These are phyloP conservation scores for Spatulosminthurus flaviceps DNA, from an alignment of 2,888 invertebrate species.

Conservation along the genomic window DNA sequence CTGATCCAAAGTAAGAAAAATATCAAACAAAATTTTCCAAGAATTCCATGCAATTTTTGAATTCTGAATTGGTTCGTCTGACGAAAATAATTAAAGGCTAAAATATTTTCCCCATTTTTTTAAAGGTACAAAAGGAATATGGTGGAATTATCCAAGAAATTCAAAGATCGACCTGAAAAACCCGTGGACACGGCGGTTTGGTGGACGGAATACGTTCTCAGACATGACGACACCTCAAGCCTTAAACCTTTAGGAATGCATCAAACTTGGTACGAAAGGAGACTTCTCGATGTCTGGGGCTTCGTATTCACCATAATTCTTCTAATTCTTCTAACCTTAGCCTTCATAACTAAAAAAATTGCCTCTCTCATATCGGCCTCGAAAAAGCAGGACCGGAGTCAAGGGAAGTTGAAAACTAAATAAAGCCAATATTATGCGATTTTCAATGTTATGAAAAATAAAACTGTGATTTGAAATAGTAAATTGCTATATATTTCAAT, in stretches of 20 bases:
- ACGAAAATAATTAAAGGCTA: no score
- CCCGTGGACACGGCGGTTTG: neutral
- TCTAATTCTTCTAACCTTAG: neutral
- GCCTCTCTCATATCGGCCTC: no score
- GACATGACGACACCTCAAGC: neutral
- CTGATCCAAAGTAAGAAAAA: conserved; percentile 42
- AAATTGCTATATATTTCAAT: no score
- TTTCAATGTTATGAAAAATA: no score
- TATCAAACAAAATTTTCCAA: neutral
- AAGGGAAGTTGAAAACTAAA: no score
- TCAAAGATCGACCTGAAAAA: neutral
- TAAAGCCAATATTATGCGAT: no score
- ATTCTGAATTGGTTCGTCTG: no score
- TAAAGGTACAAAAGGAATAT: neutral
- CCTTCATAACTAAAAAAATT: neutral
- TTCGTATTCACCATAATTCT: neutral
- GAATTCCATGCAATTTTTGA: no score
- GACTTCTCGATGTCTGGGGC: conserved; percentile 14
- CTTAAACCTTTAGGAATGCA: neutral
- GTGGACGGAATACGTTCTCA: conserved; percentile 7
- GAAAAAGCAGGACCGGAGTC: no score
- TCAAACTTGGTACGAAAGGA: conserved; percentile 3
- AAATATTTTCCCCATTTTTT: no score
- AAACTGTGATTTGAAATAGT: no score
- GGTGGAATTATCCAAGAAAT: neutral